Conservation (phyloP, 2,888 invertebrate species). For the Rhogogaster chlorosoma region DNA sequence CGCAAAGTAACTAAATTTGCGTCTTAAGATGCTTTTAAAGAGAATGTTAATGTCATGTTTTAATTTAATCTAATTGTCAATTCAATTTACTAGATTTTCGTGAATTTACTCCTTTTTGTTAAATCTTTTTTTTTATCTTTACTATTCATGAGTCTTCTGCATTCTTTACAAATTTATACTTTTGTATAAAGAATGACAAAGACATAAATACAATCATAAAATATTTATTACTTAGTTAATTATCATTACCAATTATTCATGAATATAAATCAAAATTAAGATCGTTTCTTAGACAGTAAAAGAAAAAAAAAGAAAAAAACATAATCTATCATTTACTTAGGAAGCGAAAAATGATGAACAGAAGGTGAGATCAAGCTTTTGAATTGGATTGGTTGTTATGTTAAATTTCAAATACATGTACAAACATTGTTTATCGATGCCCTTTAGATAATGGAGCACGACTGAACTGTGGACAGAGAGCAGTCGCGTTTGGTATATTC, state of each 20-base stretch:
- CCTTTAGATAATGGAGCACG: constrained; percentile 30
- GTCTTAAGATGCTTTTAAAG: constrained; percentile 23
- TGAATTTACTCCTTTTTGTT: background rate
- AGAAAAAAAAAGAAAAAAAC: background rate
- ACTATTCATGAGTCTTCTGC: constrained; percentile 14
- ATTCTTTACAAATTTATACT: background rate
- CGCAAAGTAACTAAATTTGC: constrained; percentile 34
- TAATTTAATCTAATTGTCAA: constrained; percentile 31
- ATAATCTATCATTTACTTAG: background rate
- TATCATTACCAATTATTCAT: constrained; percentile 13
- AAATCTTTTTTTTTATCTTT: constrained; percentile 4
- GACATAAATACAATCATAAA: constrained; percentile 6
- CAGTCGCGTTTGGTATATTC: constrained; percentile 48
- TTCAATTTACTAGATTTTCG: constrained; percentile 26
- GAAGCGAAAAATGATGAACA: constrained; percentile 4
- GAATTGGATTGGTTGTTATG: constrained; percentile 48
- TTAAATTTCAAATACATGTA: constrained; percentile 41
- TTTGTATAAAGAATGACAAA: background rate
- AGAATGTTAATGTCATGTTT: constrained; percentile 22
- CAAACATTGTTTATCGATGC: constrained; percentile 25
- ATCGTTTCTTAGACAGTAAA: background rate
- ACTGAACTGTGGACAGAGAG: constrained; percentile 32
- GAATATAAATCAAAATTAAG: background rate
- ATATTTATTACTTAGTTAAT: constrained; percentile 23
- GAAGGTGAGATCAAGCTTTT: background rate